Conservation (phyloP, 2,113 vertebrate species). For the Dendrocopos noguchii region DNA sequence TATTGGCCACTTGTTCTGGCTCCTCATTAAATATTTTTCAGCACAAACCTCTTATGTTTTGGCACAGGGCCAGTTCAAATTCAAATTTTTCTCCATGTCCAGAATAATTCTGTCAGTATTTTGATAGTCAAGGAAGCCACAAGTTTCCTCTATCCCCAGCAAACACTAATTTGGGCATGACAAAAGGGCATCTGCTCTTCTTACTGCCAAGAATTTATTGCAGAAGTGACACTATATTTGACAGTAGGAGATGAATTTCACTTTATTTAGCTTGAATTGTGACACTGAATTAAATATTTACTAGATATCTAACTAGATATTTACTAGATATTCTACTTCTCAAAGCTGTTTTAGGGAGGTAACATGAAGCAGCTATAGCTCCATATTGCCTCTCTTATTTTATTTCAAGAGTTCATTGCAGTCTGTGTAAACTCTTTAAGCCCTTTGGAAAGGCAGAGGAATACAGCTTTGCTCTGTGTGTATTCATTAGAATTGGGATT, state of each 20-base stretch:
- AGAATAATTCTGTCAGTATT: background rate
- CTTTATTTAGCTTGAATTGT: conserved; percentile 34
- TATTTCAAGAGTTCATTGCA: background rate
- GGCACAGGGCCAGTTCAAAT: background rate
- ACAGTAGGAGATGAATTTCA: background rate
- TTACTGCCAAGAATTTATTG: background rate
- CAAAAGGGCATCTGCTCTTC: conserved; percentile 40
- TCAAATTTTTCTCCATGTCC: background rate
- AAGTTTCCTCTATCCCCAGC: background rate
- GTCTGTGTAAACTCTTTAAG: background rate
- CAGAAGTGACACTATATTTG: background rate
- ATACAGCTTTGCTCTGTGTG: background rate
- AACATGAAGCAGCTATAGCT: background rate
- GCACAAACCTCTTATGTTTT: background rate
- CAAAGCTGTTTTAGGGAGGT: background rate
- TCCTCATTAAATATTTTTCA: conserved; percentile 42
- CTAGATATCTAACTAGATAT: background rate
- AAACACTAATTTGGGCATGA: background rate
- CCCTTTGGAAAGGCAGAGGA: background rate
- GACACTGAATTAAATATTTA: conserved; percentile 28
- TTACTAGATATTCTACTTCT: background rate
- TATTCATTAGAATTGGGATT: background rate
- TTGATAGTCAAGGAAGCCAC: background rate
- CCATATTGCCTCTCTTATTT: background rate
- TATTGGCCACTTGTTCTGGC: conserved; percentile 25